phyloP scores from a whole-genome alignment of 2,888 invertebrate genomes.

The Glaucopsyche alexis region DNA sequence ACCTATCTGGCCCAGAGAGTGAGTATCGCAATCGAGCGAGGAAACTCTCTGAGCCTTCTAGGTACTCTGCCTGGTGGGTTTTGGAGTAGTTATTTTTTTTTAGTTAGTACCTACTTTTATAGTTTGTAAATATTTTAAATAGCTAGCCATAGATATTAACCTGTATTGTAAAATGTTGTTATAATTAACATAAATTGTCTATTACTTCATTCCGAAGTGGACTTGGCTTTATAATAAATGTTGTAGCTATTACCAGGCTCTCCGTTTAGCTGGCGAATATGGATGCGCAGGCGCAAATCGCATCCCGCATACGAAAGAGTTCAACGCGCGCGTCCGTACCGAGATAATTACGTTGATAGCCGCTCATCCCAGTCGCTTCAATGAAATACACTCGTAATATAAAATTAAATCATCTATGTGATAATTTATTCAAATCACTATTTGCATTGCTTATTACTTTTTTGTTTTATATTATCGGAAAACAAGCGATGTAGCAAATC shows the following conservation, averaged over 20 bases:
- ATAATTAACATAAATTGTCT: no score
- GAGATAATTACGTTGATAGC: slow-evolving; percentile 11
- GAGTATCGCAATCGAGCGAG: no score
- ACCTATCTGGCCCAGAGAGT: no score
- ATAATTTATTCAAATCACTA: slow-evolving; percentile 26
- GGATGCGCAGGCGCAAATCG: slow-evolving; percentile 39
- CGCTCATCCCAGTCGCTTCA: slow-evolving; percentile 1
- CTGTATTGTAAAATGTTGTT: no score
- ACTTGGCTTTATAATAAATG: slow-evolving; percentile 12
- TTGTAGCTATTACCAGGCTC: slow-evolving; percentile 13
- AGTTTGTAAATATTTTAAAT: no score
- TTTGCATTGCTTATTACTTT: slow-evolving; percentile 3
- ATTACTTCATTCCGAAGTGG: not conserved
- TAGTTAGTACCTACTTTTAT: no score
- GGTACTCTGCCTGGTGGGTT: no score
- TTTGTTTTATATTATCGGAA: not conserved
- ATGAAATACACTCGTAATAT: slow-evolving; percentile 16
- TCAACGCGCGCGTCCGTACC: slow-evolving; percentile 49
- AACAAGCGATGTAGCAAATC: not conserved
- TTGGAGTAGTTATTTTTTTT: no score
- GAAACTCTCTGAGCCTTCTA: no score
- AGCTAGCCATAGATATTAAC: no score
- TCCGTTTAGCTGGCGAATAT: slow-evolving; percentile 32
- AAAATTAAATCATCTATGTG: slow-evolving; percentile 15
- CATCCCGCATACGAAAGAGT: slow-evolving; percentile 53